Evolutionary conservation across 2,113 vertebrate genomes (phyloP).

Genomic region (Alligator mississippiensis): DNA sequence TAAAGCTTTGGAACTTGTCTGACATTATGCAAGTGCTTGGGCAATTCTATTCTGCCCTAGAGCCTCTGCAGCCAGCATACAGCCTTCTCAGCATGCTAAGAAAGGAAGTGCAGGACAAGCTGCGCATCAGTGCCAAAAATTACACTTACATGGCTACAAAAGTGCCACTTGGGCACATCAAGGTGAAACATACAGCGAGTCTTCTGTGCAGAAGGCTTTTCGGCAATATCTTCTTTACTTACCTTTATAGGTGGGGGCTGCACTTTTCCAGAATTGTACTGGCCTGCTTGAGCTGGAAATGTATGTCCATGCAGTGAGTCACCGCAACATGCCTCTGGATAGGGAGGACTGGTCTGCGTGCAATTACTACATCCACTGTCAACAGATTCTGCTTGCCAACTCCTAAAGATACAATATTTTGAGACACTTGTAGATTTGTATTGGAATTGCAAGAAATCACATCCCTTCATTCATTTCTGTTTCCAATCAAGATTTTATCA

Average conservation of each 20-base stretch:
- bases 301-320: constrained; percentile 75
- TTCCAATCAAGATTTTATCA: neutral
- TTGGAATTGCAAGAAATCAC: neutral
- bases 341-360: constrained; percentile 83
- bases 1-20: no score
- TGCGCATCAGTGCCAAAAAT: no score
- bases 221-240: neutral
- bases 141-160: no score
- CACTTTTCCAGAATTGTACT: constrained; percentile 76
- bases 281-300: constrained; percentile 80
- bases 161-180: neutral
- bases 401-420: constrained; percentile 78
- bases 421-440: neutral
- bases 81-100: no score
- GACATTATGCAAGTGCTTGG: no score
- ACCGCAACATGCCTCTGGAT: constrained; percentile 82
- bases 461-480: accelerated
- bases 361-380: constrained; percentile 97
- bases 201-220: accelerated
- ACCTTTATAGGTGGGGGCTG: constrained; percentile 85
- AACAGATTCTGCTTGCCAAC: constrained; percentile 96
- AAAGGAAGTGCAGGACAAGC: no score
- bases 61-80: no score
- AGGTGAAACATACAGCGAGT: neutral
- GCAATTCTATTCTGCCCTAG: no score